Percentiles rank a stretch among this genome's conserved stretches.
These are phyloP conservation scores for Lordiphosa clarofinis DNA, from an alignment of 1,140 invertebrate genomes.

Conservation along the genomic window DNA sequence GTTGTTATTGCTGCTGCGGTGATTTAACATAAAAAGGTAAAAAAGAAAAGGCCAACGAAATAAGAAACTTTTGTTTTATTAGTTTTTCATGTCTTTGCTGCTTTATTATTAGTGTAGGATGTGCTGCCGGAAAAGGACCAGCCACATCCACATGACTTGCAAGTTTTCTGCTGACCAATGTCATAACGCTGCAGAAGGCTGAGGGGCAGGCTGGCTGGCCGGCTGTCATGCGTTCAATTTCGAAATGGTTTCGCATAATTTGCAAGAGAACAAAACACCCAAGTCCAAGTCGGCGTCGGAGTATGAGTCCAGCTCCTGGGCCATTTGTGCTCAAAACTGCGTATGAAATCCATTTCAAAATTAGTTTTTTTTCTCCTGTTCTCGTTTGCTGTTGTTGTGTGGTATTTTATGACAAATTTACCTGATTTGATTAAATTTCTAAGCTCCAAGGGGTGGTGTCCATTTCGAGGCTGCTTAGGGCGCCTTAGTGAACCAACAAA, in stretches of 20 bases:
- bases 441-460: too few species aligned
- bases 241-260: constrained; percentile 79
- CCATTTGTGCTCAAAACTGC: constrained; percentile 77
- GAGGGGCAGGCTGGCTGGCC: constrained; percentile 12
- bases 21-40: constrained; percentile 77
- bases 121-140: constrained; percentile 23
- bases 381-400: constrained; percentile 26
- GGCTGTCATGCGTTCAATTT: constrained; percentile 76
- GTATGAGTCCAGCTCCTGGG: constrained; percentile 22
- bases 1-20: constrained; percentile 48
- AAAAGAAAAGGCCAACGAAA: constrained; percentile 26
- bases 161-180: constrained; percentile 77
- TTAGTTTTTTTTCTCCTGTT: constrained; percentile 52
- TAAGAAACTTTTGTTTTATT: constrained; percentile 76
- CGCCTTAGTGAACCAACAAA: too few species aligned
- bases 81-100: constrained; percentile 73
- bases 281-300: constrained; percentile 10
- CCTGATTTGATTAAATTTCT: constrained; percentile 77
- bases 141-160: constrained; percentile 65
- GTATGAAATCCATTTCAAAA: constrained; percentile 78
- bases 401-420: constrained; percentile 78
- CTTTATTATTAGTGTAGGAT: constrained; percentile 60
- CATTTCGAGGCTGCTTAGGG: too few species aligned
- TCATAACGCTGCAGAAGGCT: constrained; percentile 40
- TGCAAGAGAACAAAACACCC: constrained; percentile 53